A percentile compares a stretch with the other conserved stretches of the same genome.
Conservation (phyloP, 2,888 invertebrate species). For the Teinopalpus imperialis region DNA sequence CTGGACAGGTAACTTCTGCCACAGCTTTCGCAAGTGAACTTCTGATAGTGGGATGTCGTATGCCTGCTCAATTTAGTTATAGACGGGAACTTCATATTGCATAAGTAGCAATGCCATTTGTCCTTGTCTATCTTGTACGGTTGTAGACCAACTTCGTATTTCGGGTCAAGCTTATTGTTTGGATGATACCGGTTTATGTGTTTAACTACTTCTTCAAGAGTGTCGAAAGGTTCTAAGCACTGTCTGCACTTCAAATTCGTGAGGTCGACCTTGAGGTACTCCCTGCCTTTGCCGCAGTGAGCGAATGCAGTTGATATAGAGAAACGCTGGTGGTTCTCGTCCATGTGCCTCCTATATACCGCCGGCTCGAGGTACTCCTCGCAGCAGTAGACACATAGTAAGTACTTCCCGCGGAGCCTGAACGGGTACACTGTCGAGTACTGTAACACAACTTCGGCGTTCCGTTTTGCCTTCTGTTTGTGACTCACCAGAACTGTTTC, state of each 20-base stretch:
- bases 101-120: slow-evolving; percentile 55
- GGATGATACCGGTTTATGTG: slow-evolving; percentile 53
- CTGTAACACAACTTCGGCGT: slow-evolving; percentile 65
- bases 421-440: slow-evolving; percentile 69
- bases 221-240: slow-evolving; percentile 45
- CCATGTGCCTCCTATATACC: slow-evolving; percentile 55
- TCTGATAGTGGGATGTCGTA: slow-evolving; percentile 59
- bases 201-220: slow-evolving; percentile 46
- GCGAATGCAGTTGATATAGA: slow-evolving; percentile 60
- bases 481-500: slow-evolving; percentile 48
- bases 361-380: slow-evolving; percentile 57
- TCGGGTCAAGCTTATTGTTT: slow-evolving; percentile 43
- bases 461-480: slow-evolving; percentile 55
- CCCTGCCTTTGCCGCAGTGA: slow-evolving; percentile 51
- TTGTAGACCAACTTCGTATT: slow-evolving; percentile 56
- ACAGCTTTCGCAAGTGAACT: slow-evolving; percentile 64
- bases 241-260: slow-evolving; percentile 55
- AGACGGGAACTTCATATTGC: slow-evolving; percentile 52
- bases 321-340: slow-evolving; percentile 48
- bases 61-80: slow-evolving; percentile 59
- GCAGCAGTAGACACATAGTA: slow-evolving; percentile 70
- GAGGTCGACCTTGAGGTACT: slow-evolving; percentile 64
- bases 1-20: slow-evolving; percentile 57
- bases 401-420: slow-evolving; percentile 53
- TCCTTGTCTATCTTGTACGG: slow-evolving; percentile 58